Percentiles rank a stretch among this genome's conserved stretches.
phyloP scores from a whole-genome alignment of 2,797 vertebrate genomes.

The Hyperoplus immaculatus region DNA sequence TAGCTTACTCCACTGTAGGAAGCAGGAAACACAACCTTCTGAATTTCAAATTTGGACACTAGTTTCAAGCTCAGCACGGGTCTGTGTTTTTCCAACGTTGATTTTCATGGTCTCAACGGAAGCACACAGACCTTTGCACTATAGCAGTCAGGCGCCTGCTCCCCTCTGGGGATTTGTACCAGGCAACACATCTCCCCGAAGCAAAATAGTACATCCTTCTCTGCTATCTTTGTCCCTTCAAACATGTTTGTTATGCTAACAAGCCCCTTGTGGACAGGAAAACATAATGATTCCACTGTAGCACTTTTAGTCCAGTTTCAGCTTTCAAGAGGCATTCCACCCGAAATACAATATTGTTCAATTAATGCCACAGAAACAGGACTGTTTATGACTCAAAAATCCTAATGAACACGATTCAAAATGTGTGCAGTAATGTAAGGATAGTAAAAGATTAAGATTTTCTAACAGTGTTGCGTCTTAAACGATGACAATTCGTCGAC shows the following conservation, averaged over 20 bases:
- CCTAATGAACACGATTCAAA: not conserved
- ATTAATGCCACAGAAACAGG: not conserved
- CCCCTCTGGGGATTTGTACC: not conserved
- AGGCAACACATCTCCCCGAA: not conserved
- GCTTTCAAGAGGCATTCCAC: conserved; percentile 5
- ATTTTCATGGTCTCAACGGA: not conserved
- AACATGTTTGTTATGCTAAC: conserved; percentile 36
- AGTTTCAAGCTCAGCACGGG: conserved; percentile 1
- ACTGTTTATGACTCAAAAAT: not conserved
- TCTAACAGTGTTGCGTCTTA: not conserved
- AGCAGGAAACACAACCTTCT: conserved; percentile 32
- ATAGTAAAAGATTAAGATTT: not conserved
- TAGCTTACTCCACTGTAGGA: conserved; percentile 11
- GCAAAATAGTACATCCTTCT: not conserved
- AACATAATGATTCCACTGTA: not conserved
- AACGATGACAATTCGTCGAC: not conserved
- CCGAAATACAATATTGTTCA: not conserved
- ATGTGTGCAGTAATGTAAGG: not conserved
- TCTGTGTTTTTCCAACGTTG: not conserved
- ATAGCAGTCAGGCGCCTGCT: not conserved
- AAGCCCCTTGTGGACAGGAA: conserved; percentile 1
- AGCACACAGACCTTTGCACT: not conserved
- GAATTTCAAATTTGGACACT: conserved; percentile 27
- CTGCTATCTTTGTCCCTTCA: conserved; percentile 18
- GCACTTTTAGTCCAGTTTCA: not conserved